A percentile compares a stretch with the other conserved stretches of the same genome.
Conservation (phyloP, 1,140 invertebrate species). For the Solenopsis invicta region DNA sequence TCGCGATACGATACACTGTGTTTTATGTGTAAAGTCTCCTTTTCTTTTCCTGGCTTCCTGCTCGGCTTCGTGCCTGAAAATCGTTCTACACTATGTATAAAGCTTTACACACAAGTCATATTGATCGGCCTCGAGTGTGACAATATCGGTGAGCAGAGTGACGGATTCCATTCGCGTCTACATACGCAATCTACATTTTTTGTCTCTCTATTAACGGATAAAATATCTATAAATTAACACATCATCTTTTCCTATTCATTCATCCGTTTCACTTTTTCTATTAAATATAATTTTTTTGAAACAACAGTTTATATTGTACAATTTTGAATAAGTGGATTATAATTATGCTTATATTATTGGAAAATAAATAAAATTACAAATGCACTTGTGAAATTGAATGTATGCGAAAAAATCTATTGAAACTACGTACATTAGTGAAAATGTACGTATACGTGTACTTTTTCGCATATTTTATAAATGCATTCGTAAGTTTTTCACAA, state of each 20-base stretch:
- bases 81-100: constrained; percentile 45
- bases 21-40: constrained; percentile 32
- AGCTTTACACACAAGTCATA: constrained; percentile 64
- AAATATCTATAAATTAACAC: constrained; percentile 31
- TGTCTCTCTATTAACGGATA: not conserved
- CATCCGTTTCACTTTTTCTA: not conserved
- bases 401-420: not conserved
- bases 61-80: constrained; percentile 45
- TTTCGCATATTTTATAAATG: too few relatives aligned
- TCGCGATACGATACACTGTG: constrained; percentile 21
- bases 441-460: too few relatives aligned
- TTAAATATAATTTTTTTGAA: constrained; percentile 1
- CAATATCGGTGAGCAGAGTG: constrained; percentile 59
- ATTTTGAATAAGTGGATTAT: not conserved
- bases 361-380: constrained; percentile 27
- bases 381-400: not conserved
- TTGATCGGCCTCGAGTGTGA: constrained; percentile 65
- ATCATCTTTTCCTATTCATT: not conserved
- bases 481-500: too few relatives aligned
- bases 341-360: not conserved
- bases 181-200: constrained; percentile 23
- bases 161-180: constrained; percentile 23
- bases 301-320: not conserved
- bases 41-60: constrained; percentile 42
- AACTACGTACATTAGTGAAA: too few relatives aligned